Percentiles rank a stretch among this genome's conserved stretches.
Evolutionary conservation across 2,888 invertebrate species (phyloP).

Genomic region (Brachynemurus nebulosus): DNA sequence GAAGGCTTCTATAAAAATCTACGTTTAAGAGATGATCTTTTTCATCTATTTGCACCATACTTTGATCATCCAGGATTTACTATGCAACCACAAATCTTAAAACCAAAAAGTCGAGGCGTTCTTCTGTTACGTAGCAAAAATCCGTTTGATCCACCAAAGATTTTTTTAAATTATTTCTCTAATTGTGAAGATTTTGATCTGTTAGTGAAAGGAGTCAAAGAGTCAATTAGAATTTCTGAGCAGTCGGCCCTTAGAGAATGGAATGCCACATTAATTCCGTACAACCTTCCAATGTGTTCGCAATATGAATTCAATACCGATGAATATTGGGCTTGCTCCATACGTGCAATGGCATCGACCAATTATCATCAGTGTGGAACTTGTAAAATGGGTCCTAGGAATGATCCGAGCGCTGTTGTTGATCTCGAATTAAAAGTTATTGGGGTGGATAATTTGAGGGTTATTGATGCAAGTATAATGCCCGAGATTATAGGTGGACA

Average conservation of each 20-base stretch:
- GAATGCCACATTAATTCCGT: constrained; percentile 39
- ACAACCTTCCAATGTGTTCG: constrained; percentile 46
- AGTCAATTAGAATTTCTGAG: constrained; percentile 40
- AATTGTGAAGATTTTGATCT: constrained; percentile 47
- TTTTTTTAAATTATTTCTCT: constrained; percentile 67
- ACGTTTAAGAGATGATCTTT: neutral
- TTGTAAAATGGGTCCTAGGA: constrained; percentile 48
- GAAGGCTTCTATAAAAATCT: neutral
- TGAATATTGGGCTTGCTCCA: constrained; percentile 51
- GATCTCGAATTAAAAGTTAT: constrained; percentile 31
- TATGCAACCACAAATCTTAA: constrained; percentile 52
- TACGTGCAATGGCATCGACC: constrained; percentile 43
- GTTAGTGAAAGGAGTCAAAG: constrained; percentile 42
- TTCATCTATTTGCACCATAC: constrained; percentile 34
- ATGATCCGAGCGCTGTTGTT: constrained; percentile 46
- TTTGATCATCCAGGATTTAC: constrained; percentile 42
- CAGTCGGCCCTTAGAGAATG: constrained; percentile 44
- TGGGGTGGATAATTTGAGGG: constrained; percentile 25
- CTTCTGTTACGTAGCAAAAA: constrained; percentile 54
- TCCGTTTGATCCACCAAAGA: constrained; percentile 59
- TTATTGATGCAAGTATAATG: constrained; percentile 29
- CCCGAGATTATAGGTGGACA: constrained; percentile 26
- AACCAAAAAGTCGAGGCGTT: constrained; percentile 59
- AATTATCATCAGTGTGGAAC: constrained; percentile 52
- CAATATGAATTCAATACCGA: constrained; percentile 36